Conservation (phyloP, 2,888 invertebrate species). For the Meghimatium bilineatum region DNA sequence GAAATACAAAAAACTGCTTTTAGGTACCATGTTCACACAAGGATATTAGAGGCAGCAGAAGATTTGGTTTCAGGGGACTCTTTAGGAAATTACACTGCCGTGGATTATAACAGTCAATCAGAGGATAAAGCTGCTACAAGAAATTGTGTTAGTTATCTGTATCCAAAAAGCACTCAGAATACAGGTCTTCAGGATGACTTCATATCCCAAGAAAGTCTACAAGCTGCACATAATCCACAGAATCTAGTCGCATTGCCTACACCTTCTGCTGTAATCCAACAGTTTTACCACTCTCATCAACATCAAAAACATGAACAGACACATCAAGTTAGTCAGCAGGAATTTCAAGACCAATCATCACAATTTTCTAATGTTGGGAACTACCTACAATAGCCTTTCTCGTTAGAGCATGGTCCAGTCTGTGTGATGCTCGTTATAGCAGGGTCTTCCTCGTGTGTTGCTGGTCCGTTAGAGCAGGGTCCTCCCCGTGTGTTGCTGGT, state of each 20-base stretch:
- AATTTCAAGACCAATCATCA: conserved; percentile 24
- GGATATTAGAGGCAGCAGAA: neutral
- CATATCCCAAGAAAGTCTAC: neutral
- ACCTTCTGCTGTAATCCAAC: neutral
- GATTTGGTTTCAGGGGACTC: too few species aligned
- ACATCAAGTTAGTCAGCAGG: conserved; percentile 27
- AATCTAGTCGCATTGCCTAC: neutral
- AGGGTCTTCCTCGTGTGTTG: too few species aligned
- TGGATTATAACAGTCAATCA: neutral
- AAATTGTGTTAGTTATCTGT: neutral
- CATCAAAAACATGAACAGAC: neutral
- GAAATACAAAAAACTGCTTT: neutral
- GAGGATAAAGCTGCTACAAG: neutral
- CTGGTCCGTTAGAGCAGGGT: too few species aligned
- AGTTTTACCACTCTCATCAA: neutral
- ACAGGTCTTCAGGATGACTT: neutral
- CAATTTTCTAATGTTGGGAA: neutral
- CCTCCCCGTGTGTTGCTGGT: too few species aligned
- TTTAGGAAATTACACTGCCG: neutral
- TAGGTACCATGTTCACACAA: neutral
- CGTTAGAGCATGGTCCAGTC: too few species aligned
- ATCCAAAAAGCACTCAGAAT: neutral
- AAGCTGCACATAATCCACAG: neutral
- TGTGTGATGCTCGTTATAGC: too few species aligned
- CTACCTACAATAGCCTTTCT: conserved; percentile 1